Percentiles rank a stretch among this genome's conserved stretches.
Conservation (phyloP, 92 coral and sea anemone species). For the Zoanthus sociatus region DNA sequence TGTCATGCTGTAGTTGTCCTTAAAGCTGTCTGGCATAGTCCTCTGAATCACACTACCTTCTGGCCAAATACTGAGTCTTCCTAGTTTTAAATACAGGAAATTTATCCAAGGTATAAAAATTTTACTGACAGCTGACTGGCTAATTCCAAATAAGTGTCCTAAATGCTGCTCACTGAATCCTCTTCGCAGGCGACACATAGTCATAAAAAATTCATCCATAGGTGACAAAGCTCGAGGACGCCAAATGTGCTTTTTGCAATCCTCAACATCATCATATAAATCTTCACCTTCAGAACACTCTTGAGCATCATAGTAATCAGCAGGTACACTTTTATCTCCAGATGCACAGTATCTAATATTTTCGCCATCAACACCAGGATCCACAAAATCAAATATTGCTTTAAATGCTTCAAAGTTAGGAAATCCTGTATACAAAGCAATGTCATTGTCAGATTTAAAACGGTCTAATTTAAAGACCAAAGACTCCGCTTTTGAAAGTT, state of each 20-base stretch:
- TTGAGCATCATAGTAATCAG: background rate
- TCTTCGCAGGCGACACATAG: background rate
- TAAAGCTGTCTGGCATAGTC: conserved; percentile 7
- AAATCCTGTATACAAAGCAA: background rate
- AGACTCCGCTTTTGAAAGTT: background rate
- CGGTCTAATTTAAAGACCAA: background rate
- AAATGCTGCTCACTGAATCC: conserved; percentile 7
- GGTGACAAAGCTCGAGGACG: conserved; percentile 4
- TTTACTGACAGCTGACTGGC: background rate
- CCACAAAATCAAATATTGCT: background rate
- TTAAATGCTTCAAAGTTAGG: conserved; percentile 2
- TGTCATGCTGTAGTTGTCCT: conserved; percentile 12
- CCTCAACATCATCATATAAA: background rate
- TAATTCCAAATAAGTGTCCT: background rate
- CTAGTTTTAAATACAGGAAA: conserved; percentile 1
- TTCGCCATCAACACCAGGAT: conserved; percentile 5
- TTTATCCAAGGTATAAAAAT: background rate
- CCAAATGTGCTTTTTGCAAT: background rate
- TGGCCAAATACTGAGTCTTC: background rate
- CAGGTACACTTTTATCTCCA: background rate
- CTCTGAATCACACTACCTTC: background rate
- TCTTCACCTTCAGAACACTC: background rate
- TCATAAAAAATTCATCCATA: background rate
- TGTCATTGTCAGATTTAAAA: background rate
- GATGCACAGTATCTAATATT: background rate